Conservation (phyloP, 2,113 vertebrate genomes). For the Catharus minimus region DNA sequence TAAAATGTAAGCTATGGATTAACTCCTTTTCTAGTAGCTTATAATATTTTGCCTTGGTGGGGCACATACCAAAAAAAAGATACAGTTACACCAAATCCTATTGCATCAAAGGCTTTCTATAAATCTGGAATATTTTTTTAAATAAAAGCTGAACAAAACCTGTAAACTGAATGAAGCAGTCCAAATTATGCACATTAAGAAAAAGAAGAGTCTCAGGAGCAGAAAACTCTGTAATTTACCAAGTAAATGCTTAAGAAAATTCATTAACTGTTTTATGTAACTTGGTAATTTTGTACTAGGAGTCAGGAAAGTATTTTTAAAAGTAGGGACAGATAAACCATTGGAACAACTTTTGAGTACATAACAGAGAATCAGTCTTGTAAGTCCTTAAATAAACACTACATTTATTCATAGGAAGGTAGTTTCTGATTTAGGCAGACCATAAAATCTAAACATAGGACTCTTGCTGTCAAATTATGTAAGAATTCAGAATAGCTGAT, state of each 20-base stretch:
- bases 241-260: neutral
- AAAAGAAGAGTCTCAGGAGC: neutral
- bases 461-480: neutral
- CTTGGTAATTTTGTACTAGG: neutral
- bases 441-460: neutral
- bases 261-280: neutral
- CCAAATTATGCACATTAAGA: neutral
- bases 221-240: neutral
- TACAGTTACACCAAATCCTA: neutral
- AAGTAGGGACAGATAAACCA: neutral
- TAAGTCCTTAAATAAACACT: neutral
- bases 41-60: neutral
- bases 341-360: neutral
- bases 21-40: neutral
- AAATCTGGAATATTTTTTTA: neutral
- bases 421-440: neutral
- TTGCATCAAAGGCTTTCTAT: neutral
- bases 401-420: neutral
- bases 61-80: neutral
- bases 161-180: neutral
- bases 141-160: neutral
- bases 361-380: neutral
- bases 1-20: neutral
- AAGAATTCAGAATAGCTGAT: neutral
- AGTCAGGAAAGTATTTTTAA: neutral